A percentile compares a stretch with the other conserved stretches of the same genome.
Evolutionary conservation across 2,888 invertebrate species (phyloP).

Genomic region (Drosophila seclusa): DNA sequence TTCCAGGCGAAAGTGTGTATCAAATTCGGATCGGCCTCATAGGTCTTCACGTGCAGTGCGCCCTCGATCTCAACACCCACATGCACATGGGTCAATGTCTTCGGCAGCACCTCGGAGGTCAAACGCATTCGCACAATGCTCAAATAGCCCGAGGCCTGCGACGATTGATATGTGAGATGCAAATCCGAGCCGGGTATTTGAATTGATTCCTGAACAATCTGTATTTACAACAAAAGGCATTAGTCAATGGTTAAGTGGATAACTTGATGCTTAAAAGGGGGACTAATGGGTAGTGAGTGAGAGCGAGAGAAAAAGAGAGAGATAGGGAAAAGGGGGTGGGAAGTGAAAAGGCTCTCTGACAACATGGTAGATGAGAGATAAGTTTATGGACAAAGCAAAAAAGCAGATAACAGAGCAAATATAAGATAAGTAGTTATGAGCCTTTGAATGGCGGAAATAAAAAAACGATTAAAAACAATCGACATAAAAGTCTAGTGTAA

Average conservation of each 20-base stretch:
- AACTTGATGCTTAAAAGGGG: no score
- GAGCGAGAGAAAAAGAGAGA: neutral
- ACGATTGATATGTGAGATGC: constrained; percentile 97
- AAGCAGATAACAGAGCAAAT: neutral
- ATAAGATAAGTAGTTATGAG: neutral
- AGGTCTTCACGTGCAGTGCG: constrained; percentile 94
- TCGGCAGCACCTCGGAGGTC: constrained; percentile 92
- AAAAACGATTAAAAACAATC: neutral
- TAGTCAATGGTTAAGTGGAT: neutral
- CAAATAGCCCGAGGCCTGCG: constrained; percentile 96
- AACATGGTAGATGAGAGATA: neutral
- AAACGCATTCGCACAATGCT: constrained; percentile 96
- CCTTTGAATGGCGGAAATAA: neutral
- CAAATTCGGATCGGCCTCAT: constrained; percentile 98
- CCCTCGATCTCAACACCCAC: constrained; percentile 97
- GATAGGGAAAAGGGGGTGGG: neutral
- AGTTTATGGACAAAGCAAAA: neutral
- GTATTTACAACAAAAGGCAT: constrained; percentile 58
- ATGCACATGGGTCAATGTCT: constrained; percentile 93
- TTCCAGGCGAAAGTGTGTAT: constrained; percentile 99
- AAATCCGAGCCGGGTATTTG: constrained; percentile 97
- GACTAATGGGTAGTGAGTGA: neutral
- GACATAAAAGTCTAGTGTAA: neutral
- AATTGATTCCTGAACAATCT: constrained; percentile 98
- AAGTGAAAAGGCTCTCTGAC: neutral